These are phyloP conservation scores for Synaphobranchus kaupii DNA, from an alignment of 2,797 vertebrate genomes.

Conservation along the genomic window DNA sequence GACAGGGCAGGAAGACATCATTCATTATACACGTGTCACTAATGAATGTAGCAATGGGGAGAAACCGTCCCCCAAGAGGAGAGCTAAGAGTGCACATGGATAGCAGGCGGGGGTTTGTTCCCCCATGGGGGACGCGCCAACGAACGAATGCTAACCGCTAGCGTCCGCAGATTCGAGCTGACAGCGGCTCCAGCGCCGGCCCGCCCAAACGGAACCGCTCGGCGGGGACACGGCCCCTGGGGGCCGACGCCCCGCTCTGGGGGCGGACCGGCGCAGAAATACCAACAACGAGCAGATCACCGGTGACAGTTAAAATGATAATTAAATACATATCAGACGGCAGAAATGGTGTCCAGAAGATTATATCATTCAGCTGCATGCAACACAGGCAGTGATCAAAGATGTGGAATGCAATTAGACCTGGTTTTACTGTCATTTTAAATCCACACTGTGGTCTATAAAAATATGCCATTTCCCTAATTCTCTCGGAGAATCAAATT, in stretches of 20 bases:
- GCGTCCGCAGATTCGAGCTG: background rate
- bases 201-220: background rate
- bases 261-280: background rate
- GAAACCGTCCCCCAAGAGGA: background rate
- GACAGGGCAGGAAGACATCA: background rate
- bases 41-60: background rate
- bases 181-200: background rate
- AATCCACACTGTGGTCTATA: background rate
- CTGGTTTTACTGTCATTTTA: background rate
- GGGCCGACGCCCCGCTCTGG: background rate
- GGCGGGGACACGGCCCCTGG: background rate
- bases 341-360: background rate
- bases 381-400: background rate
- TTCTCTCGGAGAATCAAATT: slow-evolving; percentile 25
- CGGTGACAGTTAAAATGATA: background rate
- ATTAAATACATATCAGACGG: background rate
- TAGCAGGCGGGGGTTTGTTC: background rate
- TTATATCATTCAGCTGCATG: background rate
- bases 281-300: background rate
- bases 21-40: background rate
- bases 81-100: background rate
- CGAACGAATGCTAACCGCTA: background rate
- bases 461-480: slow-evolving; percentile 31
- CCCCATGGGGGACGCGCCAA: background rate
- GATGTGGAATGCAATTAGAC: slow-evolving; percentile 15